Evolutionary conservation across 2,113 vertebrate genomes (phyloP).

Genomic region (Salvelinus namaycush): DNA sequence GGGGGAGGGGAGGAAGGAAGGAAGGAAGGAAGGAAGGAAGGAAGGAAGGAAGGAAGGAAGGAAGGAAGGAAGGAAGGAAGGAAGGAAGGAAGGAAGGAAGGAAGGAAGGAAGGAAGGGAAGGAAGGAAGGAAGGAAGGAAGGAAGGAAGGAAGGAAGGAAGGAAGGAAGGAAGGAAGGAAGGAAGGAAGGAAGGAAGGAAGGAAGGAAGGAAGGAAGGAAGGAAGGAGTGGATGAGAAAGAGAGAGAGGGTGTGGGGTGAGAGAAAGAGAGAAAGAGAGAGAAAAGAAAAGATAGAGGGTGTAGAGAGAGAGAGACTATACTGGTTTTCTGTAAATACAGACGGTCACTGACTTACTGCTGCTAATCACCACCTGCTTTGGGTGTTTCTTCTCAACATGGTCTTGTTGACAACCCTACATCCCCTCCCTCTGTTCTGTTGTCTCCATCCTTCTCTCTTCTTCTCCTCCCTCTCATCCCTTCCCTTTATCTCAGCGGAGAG

Average conservation of each 20-base stretch:
- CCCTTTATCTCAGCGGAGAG: no score
- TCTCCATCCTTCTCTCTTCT: conserved; percentile 23
- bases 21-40: not conserved
- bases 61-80: no score
- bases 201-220: no score
- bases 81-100: not conserved
- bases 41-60: not conserved
- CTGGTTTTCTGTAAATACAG: no score
- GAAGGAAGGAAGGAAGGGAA: no score
- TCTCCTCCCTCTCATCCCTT: no score
- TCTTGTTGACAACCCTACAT: not conserved
- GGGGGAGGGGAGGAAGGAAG: conserved; percentile 1
- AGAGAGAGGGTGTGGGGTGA: not conserved
- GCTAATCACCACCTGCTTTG: no score
- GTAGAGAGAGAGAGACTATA: not conserved
- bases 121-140: not conserved
- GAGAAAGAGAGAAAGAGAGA: not conserved
- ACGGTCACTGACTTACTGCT: no score
- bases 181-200: not conserved
- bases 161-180: not conserved
- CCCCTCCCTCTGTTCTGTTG: not conserved
- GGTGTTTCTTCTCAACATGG: no score
- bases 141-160: not conserved
- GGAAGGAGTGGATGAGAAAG: not conserved
- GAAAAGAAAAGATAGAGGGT: not conserved